Base-by-base conservation (phyloP, 2,113 vertebrate genomes). In the Caracal caracal region DNA sequence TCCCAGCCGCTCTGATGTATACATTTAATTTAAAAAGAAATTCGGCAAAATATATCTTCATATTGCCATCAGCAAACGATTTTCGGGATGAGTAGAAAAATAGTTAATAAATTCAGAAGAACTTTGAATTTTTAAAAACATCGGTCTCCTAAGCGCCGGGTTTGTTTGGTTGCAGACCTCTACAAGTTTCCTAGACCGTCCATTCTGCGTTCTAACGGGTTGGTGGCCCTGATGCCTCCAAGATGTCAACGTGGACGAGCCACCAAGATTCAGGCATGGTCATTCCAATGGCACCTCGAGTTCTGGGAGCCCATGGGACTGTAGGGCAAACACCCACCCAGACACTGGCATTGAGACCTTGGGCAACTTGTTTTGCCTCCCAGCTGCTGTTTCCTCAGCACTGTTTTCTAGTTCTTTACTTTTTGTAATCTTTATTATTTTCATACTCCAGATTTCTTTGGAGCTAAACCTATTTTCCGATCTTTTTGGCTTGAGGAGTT, bases 211-310 rank as follows among this genome's bases (percentile, higher is more conserved):
- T 63, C 56, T 7, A 3, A 33, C 37, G 13, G 16, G 70, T 10
- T 8, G 30, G 47, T 22, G 28, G 68, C 81, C 40, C 76, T 3
- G 16, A 63, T 66, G 65, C 65, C 33, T 15, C 47, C 70, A 2
- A 0, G 0, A 12, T 0, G n/a, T 5, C 43, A 5, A 6, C 2
- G 35, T 1, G 10, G 30, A 15, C 10, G 19, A 12, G 19, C 49
- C 5, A 1, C 17, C 9, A 20, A 33, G 40, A 43, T 47, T 66
- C 17, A 10, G 40, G 65, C 70, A 8, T 8, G 10, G 2, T 3
- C 37, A 12, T 12, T 56, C 13, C 49, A 2, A 30, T 10, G 40
- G 6, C 51, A 4, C 16, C 16, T 81, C 6, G 2, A 0, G 10
- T 2, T 35, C 22, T 6, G 35, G 33, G 49, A 53, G 26, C 15